Evolutionary conservation across 2,888 invertebrate genomes (phyloP), one percentile per base, ranked within the genome.

Genomic region (Agriopis marginaria): DNA sequence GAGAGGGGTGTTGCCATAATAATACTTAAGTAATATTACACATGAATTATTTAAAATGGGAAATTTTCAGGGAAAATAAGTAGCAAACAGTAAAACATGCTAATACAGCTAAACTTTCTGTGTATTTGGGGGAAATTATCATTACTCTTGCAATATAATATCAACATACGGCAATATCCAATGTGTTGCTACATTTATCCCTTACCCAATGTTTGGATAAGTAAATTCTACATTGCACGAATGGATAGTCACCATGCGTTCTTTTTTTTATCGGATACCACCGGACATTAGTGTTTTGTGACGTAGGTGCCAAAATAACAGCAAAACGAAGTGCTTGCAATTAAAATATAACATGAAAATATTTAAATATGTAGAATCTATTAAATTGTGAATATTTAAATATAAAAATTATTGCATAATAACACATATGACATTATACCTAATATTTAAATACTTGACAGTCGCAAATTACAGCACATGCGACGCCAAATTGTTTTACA

Each of bases 121-220:
- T n/a, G 42, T 61, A 39, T 66, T 67, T 54, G 42, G 12, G 47
- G 11, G 61, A 23, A 42, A 59, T 56, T 68, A 59, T n/a, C 54
- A 23, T 63, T 63, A 42, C 23, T 45, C 45, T 53, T 7, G 63
- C 42, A 67, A 56, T 67, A 58, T 32, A 47, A 32, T 47, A 44
- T 58, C 45, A 47, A 58, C 63, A 23, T 58, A 9, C 62, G 49
- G 56, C 45, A 50, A 68, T 65, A 62, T 65, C 63, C 39, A 10
- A 53, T 42, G 50, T 65, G 63, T 63, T 58, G 71, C 44, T 65
- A 67, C 64, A 53, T 62, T 71, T 70, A 71, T 68, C 67, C 67
- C 61, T 64, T 64, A 68, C 64, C 7, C 64, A 44, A 56, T 71
- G 64, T 68, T 68, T 71, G 65, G 60, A 56, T 73, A 70, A 66